These are phyloP conservation scores for Champsocephalus esox DNA, from an alignment of 2,797 vertebrate species.

Conservation along the genomic window DNA sequence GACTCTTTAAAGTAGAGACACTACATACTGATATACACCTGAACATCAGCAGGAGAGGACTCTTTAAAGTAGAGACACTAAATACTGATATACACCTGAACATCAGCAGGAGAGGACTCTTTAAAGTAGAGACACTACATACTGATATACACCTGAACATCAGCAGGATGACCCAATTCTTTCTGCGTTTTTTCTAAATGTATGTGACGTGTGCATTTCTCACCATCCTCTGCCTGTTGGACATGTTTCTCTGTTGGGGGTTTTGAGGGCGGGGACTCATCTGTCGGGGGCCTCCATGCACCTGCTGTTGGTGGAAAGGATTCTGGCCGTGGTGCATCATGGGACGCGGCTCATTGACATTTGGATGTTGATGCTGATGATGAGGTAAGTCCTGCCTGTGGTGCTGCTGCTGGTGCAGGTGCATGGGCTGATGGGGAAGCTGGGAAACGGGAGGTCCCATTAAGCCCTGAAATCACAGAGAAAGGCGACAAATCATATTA, in stretches of 20 bases:
- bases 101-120: too few species aligned
- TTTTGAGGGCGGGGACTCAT: conserved; percentile 88
- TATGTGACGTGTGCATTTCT: conserved; percentile 57
- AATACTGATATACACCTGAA: too few species aligned
- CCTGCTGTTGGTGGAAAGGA: conserved; percentile 91
- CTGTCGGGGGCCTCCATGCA: conserved; percentile 87
- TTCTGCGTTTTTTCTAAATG: conserved; percentile 36
- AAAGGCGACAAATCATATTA: conserved; percentile 17
- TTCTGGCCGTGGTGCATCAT: conserved; percentile 91
- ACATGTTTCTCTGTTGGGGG: conserved; percentile 81
- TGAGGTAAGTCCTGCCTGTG: conserved; percentile 84
- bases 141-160: neutral
- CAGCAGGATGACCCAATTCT: neutral
- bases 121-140: too few species aligned
- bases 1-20: too few species aligned
- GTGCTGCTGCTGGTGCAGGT: conserved; percentile 82
- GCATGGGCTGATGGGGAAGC: conserved; percentile 85
- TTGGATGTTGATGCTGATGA: conserved; percentile 81
- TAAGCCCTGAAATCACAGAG: conserved; percentile 77
- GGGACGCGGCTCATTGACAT: conserved; percentile 85
- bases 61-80: too few species aligned
- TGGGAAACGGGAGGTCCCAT: conserved; percentile 89
- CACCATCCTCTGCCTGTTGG: conserved; percentile 90
- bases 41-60: too few species aligned
- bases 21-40: too few species aligned